A percentile compares a stretch with the other conserved stretches of the same genome.
Evolutionary conservation across 2,113 vertebrate genomes (phyloP).

Genomic region (Lutjanus erythropterus): DNA sequence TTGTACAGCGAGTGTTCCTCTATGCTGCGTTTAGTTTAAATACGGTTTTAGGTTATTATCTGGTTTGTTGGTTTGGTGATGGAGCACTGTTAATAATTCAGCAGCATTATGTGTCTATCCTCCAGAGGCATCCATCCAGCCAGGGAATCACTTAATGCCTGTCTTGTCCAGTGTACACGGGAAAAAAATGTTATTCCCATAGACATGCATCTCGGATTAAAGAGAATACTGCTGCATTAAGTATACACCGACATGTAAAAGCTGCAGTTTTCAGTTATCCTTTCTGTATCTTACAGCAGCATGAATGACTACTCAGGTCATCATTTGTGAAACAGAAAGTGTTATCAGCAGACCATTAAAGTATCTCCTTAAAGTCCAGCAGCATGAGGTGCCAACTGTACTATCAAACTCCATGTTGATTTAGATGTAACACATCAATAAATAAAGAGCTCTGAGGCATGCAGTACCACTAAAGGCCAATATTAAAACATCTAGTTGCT

Average conservation of each 20-base stretch:
- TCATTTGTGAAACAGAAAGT: neutral
- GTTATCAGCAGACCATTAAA: no score
- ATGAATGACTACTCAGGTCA: neutral
- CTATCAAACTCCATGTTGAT: conserved; percentile 22
- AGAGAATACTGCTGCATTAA: neutral
- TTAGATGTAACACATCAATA: conserved; percentile 31
- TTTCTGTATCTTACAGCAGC: neutral
- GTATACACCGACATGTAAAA: neutral
- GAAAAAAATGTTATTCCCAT: neutral
- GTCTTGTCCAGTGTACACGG: neutral
- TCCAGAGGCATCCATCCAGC: conserved; percentile 7
- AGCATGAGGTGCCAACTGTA: neutral
- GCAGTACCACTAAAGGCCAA: neutral
- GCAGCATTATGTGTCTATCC: conserved; percentile 14
- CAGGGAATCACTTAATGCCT: neutral
- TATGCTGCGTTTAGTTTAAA: neutral
- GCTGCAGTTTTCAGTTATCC: neutral
- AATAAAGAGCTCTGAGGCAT: conserved; percentile 15
- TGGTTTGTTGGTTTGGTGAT: conserved; percentile 17
- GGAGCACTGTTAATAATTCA: conserved; percentile 42
- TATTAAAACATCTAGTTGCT: conserved; percentile 9
- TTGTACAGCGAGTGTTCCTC: neutral
- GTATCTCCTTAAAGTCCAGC: neutral
- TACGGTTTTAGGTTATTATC: conserved; percentile 22
- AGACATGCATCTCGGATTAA: conserved; percentile 6